These are phyloP conservation scores for Channa striata DNA, from an alignment of 2,797 vertebrate genomes.

Conservation along the genomic window DNA sequence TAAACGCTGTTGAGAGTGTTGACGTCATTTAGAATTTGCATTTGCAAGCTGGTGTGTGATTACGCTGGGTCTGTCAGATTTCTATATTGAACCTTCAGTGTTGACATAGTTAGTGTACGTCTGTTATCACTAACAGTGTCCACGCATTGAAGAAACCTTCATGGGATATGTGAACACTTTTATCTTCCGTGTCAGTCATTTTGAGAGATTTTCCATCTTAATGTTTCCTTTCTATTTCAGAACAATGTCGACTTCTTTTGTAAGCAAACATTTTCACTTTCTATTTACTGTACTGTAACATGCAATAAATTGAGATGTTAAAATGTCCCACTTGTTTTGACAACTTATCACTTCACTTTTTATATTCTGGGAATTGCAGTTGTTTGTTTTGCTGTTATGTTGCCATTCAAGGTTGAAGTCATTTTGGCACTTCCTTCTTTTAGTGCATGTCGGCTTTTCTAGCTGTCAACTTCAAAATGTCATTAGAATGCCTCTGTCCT, in stretches of 20 bases:
- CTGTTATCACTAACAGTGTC: slow-evolving; percentile 3
- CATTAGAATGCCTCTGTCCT: neutral
- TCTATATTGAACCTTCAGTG: slow-evolving; percentile 51
- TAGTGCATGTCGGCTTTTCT: neutral
- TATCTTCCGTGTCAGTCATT: slow-evolving; percentile 34
- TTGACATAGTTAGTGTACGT: slow-evolving; percentile 48
- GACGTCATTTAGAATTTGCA: slow-evolving; percentile 30
- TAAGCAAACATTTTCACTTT: slow-evolving; percentile 88
- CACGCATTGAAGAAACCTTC: slow-evolving; percentile 16
- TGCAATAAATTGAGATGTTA: slow-evolving; percentile 93
- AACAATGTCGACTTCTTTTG: slow-evolving; percentile 76
- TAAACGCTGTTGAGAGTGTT: slow-evolving; percentile 24
- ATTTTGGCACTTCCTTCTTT: slow-evolving; percentile 68
- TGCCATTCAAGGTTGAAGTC: slow-evolving; percentile 16
- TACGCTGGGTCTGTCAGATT: slow-evolving; percentile 16
- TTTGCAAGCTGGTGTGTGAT: slow-evolving; percentile 51
- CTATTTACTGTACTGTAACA: slow-evolving; percentile 94
- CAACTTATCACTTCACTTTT: slow-evolving; percentile 52
- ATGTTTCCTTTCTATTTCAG: slow-evolving; percentile 71
- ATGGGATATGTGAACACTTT: slow-evolving; percentile 28
- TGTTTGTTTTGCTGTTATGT: slow-evolving; percentile 20
- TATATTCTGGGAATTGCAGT: slow-evolving; percentile 40
- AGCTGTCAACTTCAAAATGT: slow-evolving; percentile 12
- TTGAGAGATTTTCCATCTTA: slow-evolving; percentile 57
- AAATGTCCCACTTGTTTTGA: slow-evolving; percentile 59